phyloP scores from a whole-genome alignment of 2,888 invertebrate species.

The Drosophila demipolita region DNA sequence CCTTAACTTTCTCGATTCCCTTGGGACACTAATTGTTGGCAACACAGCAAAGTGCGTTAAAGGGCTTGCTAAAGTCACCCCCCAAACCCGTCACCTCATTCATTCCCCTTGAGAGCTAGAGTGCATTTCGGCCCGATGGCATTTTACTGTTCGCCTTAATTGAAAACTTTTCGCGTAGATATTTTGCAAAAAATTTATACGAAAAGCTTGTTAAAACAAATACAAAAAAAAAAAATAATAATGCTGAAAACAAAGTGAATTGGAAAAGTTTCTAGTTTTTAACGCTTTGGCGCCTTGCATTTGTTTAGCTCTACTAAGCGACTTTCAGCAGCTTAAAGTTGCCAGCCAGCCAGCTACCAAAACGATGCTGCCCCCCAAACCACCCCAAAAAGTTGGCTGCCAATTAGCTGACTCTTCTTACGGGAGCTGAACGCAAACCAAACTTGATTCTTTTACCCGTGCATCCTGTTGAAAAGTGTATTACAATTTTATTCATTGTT shows the following conservation, averaged over 20 bases:
- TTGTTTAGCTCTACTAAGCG: conserved; percentile 64
- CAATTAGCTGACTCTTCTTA: conserved; percentile 58
- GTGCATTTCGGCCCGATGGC: conserved; percentile 56
- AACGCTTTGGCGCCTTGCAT: conserved; percentile 75
- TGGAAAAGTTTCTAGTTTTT: conserved; percentile 75
- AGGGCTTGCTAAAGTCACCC: conserved; percentile 44
- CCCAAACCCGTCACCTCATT: not conserved
- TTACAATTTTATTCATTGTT: conserved; percentile 33
- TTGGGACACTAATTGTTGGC: conserved; percentile 69
- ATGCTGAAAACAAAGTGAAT: conserved; percentile 60
- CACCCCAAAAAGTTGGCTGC: conserved; percentile 50
- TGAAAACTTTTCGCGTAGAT: conserved; percentile 74
- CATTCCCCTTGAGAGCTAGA: conserved; percentile 10
- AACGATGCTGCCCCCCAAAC: conserved; percentile 9
- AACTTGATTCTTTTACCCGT: conserved; percentile 20
- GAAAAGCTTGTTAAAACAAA: conserved; percentile 20
- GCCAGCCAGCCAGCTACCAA: conserved; percentile 18
- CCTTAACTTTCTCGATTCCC: conserved; percentile 24
- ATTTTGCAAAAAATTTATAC: conserved; percentile 57
- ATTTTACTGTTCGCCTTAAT: conserved; percentile 74
- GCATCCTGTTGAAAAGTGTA: conserved; percentile 35
- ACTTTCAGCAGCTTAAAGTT: conserved; percentile 60
- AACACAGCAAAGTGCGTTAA: conserved; percentile 56
- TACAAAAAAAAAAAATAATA: conserved; percentile 4
- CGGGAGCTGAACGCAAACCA: conserved; percentile 14